Conservation (phyloP, 2,113 vertebrate genomes). For the Chlorodrepanis virens region DNA sequence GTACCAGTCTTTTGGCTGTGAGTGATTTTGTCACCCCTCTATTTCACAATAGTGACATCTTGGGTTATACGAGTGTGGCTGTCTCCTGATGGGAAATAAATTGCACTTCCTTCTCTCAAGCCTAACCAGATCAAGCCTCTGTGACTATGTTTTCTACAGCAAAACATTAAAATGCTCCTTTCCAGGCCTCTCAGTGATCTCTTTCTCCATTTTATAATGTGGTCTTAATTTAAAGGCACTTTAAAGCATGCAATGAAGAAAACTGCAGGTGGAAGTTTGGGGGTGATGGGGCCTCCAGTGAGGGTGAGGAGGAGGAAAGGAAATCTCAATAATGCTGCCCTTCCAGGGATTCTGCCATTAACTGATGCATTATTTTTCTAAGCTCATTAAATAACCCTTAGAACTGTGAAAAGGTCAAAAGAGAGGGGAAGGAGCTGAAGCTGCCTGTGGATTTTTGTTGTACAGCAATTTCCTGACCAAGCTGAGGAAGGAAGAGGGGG, state of each 20-base stretch:
- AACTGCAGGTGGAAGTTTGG: not conserved
- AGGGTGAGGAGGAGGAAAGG: slow-evolving; percentile 33
- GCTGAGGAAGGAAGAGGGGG: not conserved
- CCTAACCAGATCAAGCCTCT: not conserved
- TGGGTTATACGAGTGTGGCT: not conserved
- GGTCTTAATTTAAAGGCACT: slow-evolving; percentile 22
- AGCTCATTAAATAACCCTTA: slow-evolving; percentile 62
- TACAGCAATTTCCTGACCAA: slow-evolving; percentile 13
- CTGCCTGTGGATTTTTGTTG: slow-evolving; percentile 23
- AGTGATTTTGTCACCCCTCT: not conserved
- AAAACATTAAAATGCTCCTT: slow-evolving; percentile 1
- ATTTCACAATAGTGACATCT: not conserved
- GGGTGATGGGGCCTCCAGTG: not conserved
- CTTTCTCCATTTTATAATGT: not conserved
- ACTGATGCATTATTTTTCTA: slow-evolving; percentile 55
- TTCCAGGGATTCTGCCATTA: slow-evolving; percentile 55
- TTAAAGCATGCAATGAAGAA: not conserved
- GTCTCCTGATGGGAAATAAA: not conserved
- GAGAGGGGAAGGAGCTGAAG: slow-evolving; percentile 19
- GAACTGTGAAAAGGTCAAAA: slow-evolving; percentile 57
- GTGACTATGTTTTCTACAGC: not conserved
- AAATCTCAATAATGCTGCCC: not conserved
- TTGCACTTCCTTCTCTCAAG: not conserved
- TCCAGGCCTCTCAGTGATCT: not conserved
- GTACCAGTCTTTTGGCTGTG: not conserved